phyloP scores from a whole-genome alignment of 1,140 invertebrate genomes.

The Catajapyx aquilonaris region DNA sequence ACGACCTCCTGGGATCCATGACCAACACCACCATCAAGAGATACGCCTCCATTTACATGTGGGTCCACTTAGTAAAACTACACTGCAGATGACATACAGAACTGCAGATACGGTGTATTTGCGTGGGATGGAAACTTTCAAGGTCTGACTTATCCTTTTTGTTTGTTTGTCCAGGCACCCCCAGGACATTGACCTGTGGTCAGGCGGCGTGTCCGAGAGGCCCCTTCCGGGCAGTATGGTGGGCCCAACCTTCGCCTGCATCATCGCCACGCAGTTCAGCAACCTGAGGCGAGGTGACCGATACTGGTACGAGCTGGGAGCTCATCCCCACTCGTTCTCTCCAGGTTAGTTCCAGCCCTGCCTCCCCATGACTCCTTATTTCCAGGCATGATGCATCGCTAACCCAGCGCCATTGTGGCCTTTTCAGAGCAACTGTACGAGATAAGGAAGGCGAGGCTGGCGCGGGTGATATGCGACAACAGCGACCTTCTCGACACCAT shows the following conservation, averaged over 20 bases:
- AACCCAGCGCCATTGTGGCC: slow-evolving; percentile 13
- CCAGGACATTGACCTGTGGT: slow-evolving; percentile 76
- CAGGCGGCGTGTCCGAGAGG: slow-evolving; percentile 74
- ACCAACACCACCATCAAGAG: slow-evolving; percentile 64
- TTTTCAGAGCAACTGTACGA: slow-evolving; percentile 64
- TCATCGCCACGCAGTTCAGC: slow-evolving; percentile 91
- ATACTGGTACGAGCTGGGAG: slow-evolving; percentile 88
- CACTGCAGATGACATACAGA: no score
- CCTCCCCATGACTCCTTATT: no score
- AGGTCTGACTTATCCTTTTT: slow-evolving; percentile 1
- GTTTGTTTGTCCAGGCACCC: slow-evolving; percentile 35
- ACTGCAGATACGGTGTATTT: no score
- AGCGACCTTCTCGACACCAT: slow-evolving; percentile 79
- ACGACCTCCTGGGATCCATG: slow-evolving; percentile 71
- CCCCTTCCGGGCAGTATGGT: slow-evolving; percentile 70
- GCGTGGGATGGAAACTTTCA: slow-evolving; percentile 7
- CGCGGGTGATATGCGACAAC: slow-evolving; percentile 85
- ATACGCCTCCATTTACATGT: slow-evolving; percentile 54
- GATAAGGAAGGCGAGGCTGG: slow-evolving; percentile 64
- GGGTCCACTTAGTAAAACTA: slow-evolving; percentile 22
- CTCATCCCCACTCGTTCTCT: slow-evolving; percentile 79
- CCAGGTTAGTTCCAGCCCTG: slow-evolving; percentile 28
- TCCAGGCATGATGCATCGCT: no score
- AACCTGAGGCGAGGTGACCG: slow-evolving; percentile 75
- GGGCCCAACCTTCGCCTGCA: slow-evolving; percentile 85